Evolutionary conservation across 2,888 invertebrate species (phyloP).

Genomic region (Coelinius sp.): DNA sequence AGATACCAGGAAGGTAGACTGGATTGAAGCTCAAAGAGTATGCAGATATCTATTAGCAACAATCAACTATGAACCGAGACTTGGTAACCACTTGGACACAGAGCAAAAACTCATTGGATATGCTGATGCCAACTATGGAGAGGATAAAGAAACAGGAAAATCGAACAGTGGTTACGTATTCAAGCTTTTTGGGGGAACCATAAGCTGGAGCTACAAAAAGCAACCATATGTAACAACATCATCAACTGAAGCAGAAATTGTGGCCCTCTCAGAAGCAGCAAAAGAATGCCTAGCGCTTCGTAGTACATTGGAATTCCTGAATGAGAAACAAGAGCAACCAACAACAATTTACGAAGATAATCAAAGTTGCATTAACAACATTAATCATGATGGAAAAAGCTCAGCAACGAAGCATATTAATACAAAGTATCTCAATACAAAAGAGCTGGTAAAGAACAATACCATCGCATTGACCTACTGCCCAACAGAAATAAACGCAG

Average conservation of each 20-base stretch:
- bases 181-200: constrained; percentile 40
- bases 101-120: constrained; percentile 46
- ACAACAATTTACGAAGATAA: constrained; percentile 52
- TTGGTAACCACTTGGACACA: not conserved
- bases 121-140: constrained; percentile 62
- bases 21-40: constrained; percentile 32
- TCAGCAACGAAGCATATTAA: constrained; percentile 48
- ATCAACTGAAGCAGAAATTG: constrained; percentile 52
- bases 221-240: constrained; percentile 52
- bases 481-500: constrained; percentile 50
- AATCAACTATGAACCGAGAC: constrained; percentile 11
- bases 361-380: constrained; percentile 50
- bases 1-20: constrained; percentile 13
- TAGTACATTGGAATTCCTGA: constrained; percentile 45
- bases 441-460: constrained; percentile 29
- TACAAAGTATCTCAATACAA: constrained; percentile 36
- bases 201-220: constrained; percentile 56
- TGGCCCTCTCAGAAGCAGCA: constrained; percentile 48
- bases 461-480: constrained; percentile 48
- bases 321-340: constrained; percentile 26
- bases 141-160: constrained; percentile 53
- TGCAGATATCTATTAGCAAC: constrained; percentile 25
- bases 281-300: constrained; percentile 49
- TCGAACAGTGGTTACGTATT: constrained; percentile 58
- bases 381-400: constrained; percentile 42